phyloP scores from a whole-genome alignment of 1,140 invertebrate species.

The Bombus vancouverensis region DNA sequence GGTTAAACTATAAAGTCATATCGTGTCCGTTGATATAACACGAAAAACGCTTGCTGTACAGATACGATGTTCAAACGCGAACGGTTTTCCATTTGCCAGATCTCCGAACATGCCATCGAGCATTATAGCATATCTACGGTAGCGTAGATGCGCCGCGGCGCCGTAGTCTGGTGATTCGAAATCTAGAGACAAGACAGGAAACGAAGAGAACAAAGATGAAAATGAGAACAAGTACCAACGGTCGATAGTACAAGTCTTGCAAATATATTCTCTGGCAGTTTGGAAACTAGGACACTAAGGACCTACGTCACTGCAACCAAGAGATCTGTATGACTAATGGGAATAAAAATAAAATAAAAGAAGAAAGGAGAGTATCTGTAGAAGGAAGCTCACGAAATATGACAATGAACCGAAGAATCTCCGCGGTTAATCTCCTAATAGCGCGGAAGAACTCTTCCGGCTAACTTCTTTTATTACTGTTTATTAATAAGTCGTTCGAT shows the following conservation, averaged over 20 bases:
- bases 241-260: constrained; percentile 14
- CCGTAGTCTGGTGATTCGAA: neutral
- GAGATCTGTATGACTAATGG: constrained; percentile 2
- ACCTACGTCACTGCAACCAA: neutral
- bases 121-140: neutral
- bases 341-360: constrained; percentile 11
- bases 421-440: constrained; percentile 19
- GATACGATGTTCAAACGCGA: neutral
- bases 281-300: constrained; percentile 10
- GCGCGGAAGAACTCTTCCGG: neutral
- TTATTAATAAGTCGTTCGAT: neutral
- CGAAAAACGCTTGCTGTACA: neutral
- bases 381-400: constrained; percentile 18
- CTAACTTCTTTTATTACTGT: neutral
- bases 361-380: neutral
- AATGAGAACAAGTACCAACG: constrained; percentile 5
- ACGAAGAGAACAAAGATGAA: constrained; percentile 26
- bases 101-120: constrained; percentile 9
- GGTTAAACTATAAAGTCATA: neutral
- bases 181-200: constrained; percentile 1
- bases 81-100: constrained; percentile 14
- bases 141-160: too few species aligned
- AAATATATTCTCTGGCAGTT: constrained; percentile 16
- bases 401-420: neutral
- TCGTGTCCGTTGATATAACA: neutral